phyloP scores from a whole-genome alignment of 2,113 vertebrate genomes.

The Alligator mississippiensis region DNA sequence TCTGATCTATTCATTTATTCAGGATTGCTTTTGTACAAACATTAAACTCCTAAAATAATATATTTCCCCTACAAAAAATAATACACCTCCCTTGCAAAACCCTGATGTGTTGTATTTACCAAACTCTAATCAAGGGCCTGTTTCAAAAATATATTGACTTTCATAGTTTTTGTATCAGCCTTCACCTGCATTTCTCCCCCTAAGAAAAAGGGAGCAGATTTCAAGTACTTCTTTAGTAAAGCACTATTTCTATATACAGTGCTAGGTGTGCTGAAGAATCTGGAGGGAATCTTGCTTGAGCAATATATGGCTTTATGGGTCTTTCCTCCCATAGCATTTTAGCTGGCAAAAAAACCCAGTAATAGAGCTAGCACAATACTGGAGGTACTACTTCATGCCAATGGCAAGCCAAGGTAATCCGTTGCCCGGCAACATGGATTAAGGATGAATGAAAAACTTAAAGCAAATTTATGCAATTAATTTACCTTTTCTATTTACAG shows the following conservation, averaged over 20 bases:
- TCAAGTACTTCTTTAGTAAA: conserved; percentile 14
- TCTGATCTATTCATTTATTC: not conserved
- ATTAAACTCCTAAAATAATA: conserved; percentile 19
- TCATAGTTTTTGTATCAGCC: not conserved
- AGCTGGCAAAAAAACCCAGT: not conserved
- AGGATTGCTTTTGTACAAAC: conserved; percentile 23
- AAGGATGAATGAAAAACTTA: conserved; percentile 35
- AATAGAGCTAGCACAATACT: not conserved
- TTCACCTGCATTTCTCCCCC: not conserved
- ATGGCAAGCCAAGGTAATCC: not conserved
- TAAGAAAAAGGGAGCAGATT: not conserved
- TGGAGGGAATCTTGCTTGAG: not conserved
- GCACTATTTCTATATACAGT: not conserved
- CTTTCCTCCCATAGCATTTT: conserved; percentile 3
- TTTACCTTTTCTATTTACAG: not conserved
- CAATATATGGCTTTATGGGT: fast-evolving
- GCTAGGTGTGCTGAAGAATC: not conserved
- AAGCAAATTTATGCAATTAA: conserved; percentile 34
- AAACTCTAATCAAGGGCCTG: conserved; percentile 32
- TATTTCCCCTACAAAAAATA: not conserved
- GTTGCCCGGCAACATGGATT: not conserved
- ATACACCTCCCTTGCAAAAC: not conserved
- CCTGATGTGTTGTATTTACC: conserved; percentile 20
- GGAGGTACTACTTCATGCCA: not conserved
- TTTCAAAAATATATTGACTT: not conserved